phyloP scores from a whole-genome alignment of 1,140 invertebrate species.

The Paracyclopina nana region DNA sequence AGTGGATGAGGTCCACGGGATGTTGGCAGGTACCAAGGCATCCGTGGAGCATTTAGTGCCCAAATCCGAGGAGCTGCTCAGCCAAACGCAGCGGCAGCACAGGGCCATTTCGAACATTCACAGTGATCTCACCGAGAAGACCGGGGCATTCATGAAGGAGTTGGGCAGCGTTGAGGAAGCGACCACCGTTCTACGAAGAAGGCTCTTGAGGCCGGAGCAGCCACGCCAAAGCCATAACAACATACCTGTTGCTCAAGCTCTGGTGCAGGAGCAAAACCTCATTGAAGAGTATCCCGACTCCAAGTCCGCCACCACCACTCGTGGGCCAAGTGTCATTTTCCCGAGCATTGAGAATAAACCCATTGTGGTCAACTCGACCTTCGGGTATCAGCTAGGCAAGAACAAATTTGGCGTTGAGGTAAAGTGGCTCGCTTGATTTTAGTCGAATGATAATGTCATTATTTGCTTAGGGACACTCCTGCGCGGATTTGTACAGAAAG shows the following conservation, averaged over 20 bases:
- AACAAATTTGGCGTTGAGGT: conserved; percentile 62
- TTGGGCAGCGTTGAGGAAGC: conserved; percentile 57
- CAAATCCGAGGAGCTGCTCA: conserved; percentile 59
- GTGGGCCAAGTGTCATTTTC: conserved; percentile 47
- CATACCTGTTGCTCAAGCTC: too few species aligned
- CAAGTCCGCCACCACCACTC: conserved; percentile 16
- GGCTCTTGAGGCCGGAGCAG: too few species aligned
- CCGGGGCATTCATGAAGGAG: conserved; percentile 67
- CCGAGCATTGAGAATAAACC: conserved; percentile 75
- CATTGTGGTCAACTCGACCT: conserved; percentile 53
- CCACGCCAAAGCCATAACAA: too few species aligned
- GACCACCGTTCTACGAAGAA: too few species aligned
- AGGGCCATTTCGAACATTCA: conserved; percentile 66
- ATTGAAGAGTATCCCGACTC: conserved; percentile 15
- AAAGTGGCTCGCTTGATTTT: conserved; percentile 28
- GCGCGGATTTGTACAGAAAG: conserved; percentile 54
- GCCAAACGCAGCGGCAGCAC: conserved; percentile 63
- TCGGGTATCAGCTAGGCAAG: conserved; percentile 40
- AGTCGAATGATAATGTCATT: conserved; percentile 14
- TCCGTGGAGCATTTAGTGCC: conserved; percentile 59
- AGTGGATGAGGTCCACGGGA: conserved; percentile 72
- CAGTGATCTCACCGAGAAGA: conserved; percentile 52
- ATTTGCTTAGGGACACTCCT: conserved; percentile 43
- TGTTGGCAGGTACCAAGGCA: conserved; percentile 62
- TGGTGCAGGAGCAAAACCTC: too few species aligned